These are phyloP conservation scores for Polypedilum vanderplanki DNA, from an alignment of 1,140 invertebrate species.

Conservation along the genomic window DNA sequence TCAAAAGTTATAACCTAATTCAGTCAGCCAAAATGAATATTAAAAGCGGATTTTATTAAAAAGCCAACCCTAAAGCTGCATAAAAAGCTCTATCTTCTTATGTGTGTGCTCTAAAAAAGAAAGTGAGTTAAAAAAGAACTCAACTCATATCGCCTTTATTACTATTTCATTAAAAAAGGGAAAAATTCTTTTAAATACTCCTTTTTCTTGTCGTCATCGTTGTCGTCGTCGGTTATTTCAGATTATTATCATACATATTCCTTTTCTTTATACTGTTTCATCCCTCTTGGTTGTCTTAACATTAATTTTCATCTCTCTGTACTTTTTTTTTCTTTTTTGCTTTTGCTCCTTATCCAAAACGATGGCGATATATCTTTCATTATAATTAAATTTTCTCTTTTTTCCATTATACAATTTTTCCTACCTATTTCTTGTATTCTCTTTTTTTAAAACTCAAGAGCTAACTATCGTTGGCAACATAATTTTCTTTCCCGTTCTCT, in stretches of 20 bases:
- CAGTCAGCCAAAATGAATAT: too few species aligned
- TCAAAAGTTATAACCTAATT: too few species aligned
- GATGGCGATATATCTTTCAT: constrained; percentile 27
- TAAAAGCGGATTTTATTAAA: background rate
- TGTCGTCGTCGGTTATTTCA: background rate
- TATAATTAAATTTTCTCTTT: constrained; percentile 25
- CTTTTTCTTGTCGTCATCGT: constrained; percentile 15
- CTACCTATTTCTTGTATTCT: constrained; percentile 7
- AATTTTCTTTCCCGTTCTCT: constrained; percentile 7
- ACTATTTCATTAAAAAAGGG: constrained; percentile 14
- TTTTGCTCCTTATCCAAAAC: constrained; percentile 12
- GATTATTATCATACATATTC: background rate
- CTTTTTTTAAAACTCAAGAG: background rate
- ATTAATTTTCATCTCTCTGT: constrained; percentile 24
- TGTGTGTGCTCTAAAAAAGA: background rate
- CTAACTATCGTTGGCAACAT: constrained; percentile 20
- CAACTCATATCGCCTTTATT: constrained; percentile 28
- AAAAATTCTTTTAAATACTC: constrained; percentile 21
- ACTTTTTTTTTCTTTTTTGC: background rate
- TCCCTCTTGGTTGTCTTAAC: constrained; percentile 12
- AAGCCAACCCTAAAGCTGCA: background rate
- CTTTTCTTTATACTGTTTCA: background rate
- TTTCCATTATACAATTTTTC: background rate
- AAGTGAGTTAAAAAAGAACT: background rate
- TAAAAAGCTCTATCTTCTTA: constrained; percentile 10